Conservation (phyloP, 2,113 vertebrate genomes). For the Marmota flaviventris region DNA sequence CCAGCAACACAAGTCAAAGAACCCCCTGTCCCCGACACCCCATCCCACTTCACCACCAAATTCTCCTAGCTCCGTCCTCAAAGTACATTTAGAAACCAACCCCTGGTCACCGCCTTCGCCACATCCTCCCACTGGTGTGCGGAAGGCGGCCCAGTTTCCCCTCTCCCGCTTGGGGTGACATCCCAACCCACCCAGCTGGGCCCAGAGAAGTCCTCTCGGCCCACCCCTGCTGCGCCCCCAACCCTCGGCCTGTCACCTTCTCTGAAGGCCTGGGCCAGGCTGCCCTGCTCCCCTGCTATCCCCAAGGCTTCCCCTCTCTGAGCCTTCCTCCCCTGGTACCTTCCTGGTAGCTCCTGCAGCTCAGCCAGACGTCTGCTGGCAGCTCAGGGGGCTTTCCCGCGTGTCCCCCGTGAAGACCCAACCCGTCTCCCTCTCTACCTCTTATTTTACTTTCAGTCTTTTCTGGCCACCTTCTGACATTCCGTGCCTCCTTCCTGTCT, state of each 20-base stretch:
- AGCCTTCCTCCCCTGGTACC: too few relatives aligned
- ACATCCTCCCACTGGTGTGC: background rate
- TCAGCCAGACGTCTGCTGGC: too few relatives aligned
- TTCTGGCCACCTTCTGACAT: too few relatives aligned
- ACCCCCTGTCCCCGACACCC: too few relatives aligned
- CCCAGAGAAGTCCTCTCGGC: background rate
- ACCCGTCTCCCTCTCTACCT: too few relatives aligned
- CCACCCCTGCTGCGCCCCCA: background rate
- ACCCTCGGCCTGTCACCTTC: background rate
- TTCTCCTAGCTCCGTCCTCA: background rate
- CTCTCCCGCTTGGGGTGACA: background rate
- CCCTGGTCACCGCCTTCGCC: background rate
- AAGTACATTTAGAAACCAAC: background rate
- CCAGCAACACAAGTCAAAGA: too few relatives aligned
- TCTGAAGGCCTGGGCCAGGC: too few relatives aligned
- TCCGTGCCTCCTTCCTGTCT: background rate
- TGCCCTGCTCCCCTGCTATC: too few relatives aligned
- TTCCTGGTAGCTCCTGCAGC: too few relatives aligned
- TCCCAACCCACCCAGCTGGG: background rate
- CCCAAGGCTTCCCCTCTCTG: background rate
- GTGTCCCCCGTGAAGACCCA: too few relatives aligned
- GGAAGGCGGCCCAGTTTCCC: background rate
- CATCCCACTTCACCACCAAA: background rate
- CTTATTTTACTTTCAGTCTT: too few relatives aligned
- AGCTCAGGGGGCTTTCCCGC: too few relatives aligned